Percentiles rank a stretch among this genome's conserved stretches.
phyloP scores from a whole-genome alignment of 2,797 vertebrate genomes.

The Hydrophis major region DNA sequence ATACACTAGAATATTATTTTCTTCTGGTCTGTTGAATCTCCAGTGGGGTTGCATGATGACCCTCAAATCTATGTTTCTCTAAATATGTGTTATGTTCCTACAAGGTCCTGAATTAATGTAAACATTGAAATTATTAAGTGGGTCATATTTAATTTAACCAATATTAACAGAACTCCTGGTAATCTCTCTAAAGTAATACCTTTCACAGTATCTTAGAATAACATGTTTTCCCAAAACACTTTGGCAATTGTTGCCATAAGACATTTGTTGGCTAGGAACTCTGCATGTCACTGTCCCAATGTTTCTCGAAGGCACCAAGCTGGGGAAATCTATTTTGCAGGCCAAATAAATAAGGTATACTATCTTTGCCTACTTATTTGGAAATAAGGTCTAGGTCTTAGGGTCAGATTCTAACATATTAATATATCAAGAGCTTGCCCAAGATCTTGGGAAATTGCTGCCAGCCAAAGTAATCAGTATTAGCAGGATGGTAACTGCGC shows the following conservation, averaged over 20 bases:
- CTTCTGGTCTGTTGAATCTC: neutral
- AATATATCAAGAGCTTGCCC: neutral
- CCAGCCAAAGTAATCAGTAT: neutral
- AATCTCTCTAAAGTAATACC: neutral
- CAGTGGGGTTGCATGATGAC: neutral
- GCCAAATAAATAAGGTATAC: neutral
- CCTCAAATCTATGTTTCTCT: neutral
- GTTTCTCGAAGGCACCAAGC: neutral
- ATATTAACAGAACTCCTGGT: neutral
- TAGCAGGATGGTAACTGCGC: neutral
- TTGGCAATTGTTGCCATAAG: neutral
- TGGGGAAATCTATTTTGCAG: neutral
- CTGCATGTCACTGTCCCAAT: neutral
- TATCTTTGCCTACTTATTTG: neutral
- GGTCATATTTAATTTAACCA: neutral
- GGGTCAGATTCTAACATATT: neutral
- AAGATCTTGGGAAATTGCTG: neutral
- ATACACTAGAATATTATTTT: neutral
- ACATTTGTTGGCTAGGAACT: neutral
- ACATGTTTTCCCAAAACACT: neutral
- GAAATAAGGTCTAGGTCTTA: neutral
- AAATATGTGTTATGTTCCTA: neutral
- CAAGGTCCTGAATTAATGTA: neutral
- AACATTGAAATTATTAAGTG: neutral
- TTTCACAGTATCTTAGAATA: neutral